These are phyloP conservation scores for Prionailurus viverrinus DNA, from an alignment of 2,113 vertebrate genomes.

Conservation along the genomic window DNA sequence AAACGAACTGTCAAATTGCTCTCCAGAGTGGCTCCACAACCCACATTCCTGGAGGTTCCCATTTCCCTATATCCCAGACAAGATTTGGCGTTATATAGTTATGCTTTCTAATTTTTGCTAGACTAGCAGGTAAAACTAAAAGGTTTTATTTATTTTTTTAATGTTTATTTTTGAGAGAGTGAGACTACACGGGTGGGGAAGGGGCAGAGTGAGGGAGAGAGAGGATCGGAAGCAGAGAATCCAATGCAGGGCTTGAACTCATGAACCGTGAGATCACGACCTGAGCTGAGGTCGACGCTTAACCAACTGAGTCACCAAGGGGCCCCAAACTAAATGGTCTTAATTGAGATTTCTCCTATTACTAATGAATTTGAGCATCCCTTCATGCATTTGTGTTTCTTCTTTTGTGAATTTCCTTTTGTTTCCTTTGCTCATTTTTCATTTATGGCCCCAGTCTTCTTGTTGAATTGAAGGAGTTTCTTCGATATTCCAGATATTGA, in stretches of 20 bases:
- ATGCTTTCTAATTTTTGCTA: slow-evolving; percentile 21
- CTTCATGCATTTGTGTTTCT: not conserved
- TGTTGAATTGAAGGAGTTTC: not conserved
- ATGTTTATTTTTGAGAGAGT: too few relatives aligned
- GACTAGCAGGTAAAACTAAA: not conserved
- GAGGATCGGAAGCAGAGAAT: too few relatives aligned
- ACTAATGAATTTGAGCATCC: not conserved
- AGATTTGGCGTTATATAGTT: not conserved
- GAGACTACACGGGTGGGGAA: too few relatives aligned
- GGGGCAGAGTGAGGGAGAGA: too few relatives aligned
- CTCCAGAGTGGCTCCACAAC: not conserved
- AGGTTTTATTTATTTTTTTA: not conserved
- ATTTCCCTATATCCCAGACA: not conserved
- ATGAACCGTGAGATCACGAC: too few relatives aligned
- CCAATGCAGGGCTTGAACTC: too few relatives aligned
- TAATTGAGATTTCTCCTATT: slow-evolving; percentile 45
- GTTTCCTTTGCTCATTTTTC: slow-evolving; percentile 23
- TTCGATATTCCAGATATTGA: not conserved
- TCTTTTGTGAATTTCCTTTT: slow-evolving; percentile 22
- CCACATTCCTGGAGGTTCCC: not conserved
- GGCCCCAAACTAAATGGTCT: not conserved
- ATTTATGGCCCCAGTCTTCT: not conserved
- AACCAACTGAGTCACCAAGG: too few relatives aligned
- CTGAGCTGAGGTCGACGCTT: too few relatives aligned
- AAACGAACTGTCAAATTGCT: slow-evolving; percentile 3